phyloP scores from a whole-genome alignment of 2,797 vertebrate genomes.

The Cirrhinus molitorella region DNA sequence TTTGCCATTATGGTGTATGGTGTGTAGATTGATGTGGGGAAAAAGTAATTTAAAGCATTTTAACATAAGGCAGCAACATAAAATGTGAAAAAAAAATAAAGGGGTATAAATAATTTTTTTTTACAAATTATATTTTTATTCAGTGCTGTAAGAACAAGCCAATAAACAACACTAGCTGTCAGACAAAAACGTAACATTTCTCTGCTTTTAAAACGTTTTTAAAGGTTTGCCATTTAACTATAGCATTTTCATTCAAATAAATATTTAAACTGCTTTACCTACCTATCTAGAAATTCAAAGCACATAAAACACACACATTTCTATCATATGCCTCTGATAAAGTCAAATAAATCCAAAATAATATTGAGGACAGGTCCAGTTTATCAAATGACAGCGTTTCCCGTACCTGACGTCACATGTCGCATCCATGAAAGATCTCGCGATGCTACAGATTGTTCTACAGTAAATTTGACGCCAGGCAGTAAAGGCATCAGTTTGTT shows the following conservation, averaged over 20 bases:
- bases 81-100: too few species aligned
- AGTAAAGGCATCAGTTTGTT: conserved; percentile 8
- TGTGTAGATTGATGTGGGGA: too few species aligned
- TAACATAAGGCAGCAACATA: too few species aligned
- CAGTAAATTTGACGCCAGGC: conserved; percentile 23
- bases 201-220: too few species aligned
- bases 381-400: background rate
- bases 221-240: background rate
- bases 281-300: background rate
- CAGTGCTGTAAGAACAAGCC: too few species aligned
- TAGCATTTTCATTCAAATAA: background rate
- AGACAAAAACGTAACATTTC: too few species aligned
- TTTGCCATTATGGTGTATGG: too few species aligned
- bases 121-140: too few species aligned
- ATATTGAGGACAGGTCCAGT: background rate
- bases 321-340: background rate
- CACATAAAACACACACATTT: background rate
- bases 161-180: too few species aligned
- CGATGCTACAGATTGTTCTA: background rate
- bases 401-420: background rate
- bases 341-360: too few species aligned
- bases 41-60: too few species aligned
- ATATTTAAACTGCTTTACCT: background rate
- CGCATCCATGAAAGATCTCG: conserved; percentile 37
- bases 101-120: too few species aligned